phyloP scores from a whole-genome alignment of 1,140 invertebrate species.

The Pseudobourletiella spinata region DNA sequence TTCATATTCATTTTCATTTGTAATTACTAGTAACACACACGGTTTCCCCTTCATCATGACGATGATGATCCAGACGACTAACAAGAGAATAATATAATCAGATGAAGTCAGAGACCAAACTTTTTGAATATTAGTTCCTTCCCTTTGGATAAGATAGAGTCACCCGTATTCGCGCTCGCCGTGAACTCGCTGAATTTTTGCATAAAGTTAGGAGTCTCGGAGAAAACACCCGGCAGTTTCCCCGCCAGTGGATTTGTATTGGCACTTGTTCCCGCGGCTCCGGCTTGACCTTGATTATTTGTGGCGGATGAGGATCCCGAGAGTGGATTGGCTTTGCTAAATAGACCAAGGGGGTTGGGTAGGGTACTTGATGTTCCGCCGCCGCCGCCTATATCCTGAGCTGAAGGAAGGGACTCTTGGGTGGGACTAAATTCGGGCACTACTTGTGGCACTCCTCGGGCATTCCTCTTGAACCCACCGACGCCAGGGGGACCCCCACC shows the following conservation, averaged over 20 bases:
- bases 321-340: conserved; percentile 6
- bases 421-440: conserved; percentile 39
- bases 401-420: conserved; percentile 29
- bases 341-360: conserved; percentile 2
- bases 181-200: conserved; percentile 70
- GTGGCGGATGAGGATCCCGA: conserved; percentile 3
- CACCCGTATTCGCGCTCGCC: conserved; percentile 42
- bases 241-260: conserved; percentile 33
- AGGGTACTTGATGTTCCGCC: conserved; percentile 6
- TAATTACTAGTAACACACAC: neutral
- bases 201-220: conserved; percentile 58
- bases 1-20: neutral
- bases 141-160: conserved; percentile 68
- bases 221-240: conserved; percentile 32
- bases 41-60: too few relatives aligned
- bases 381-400: conserved; percentile 5
- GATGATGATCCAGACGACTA: too few relatives aligned
- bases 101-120: conserved; percentile 46
- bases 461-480: conserved; percentile 33
- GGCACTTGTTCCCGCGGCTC: conserved; percentile 30
- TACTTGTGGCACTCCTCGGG: conserved; percentile 38
- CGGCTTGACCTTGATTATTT: conserved; percentile 7
- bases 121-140: conserved; percentile 86
- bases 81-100: too few relatives aligned
- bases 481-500: conserved; percentile 37